These are phyloP conservation scores for Frankliniella intonsa DNA, from an alignment of 2,888 invertebrate species.

Conservation along the genomic window DNA sequence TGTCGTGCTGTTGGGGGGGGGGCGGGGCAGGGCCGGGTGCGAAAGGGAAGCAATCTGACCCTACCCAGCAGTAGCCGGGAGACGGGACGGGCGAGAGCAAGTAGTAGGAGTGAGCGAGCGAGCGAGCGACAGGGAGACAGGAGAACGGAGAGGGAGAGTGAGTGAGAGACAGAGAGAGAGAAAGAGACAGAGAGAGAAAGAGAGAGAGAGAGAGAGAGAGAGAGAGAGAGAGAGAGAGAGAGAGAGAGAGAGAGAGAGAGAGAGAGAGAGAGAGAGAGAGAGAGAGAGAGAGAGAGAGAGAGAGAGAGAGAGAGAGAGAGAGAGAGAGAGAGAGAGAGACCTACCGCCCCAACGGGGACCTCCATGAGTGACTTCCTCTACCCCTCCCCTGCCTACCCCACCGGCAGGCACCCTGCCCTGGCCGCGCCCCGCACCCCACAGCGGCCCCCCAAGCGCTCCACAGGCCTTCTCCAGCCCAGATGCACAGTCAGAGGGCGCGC, in stretches of 20 bases:
- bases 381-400: not conserved
- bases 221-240: not conserved
- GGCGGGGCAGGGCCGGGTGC: not conserved
- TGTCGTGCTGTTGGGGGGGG: not conserved
- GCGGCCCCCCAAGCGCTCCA: not conserved
- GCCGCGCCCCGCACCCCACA: not conserved
- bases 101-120: not conserved
- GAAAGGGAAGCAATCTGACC: constrained; percentile 7
- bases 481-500: too few relatives aligned
- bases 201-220: not conserved
- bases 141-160: not conserved
- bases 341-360: not conserved
- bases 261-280: not conserved
- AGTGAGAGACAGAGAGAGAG: not conserved
- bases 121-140: not conserved
- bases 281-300: not conserved
- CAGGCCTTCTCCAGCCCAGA: too few relatives aligned
- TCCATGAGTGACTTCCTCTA: not conserved
- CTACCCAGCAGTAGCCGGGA: not conserved
- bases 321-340: not conserved
- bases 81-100: not conserved
- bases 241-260: not conserved
- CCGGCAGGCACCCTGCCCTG: not conserved
- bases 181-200: not conserved
- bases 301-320: not conserved